Evolutionary conservation across 1,140 invertebrate species (phyloP).

Genomic region (Arctopsyche grandis): DNA sequence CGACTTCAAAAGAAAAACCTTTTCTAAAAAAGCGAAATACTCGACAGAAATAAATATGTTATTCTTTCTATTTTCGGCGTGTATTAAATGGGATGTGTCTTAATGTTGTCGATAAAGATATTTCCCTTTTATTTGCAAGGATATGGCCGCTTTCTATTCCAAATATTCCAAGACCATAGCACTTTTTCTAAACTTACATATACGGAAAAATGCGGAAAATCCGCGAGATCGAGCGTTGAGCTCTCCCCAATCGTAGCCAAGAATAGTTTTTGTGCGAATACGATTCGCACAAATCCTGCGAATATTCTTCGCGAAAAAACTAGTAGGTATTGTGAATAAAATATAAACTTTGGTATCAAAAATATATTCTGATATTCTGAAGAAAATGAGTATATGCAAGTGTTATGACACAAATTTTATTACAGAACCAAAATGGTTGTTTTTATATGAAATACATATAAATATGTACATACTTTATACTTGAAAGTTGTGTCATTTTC

Average conservation of each 20-base stretch:
- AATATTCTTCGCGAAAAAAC: slow-evolving; percentile 17
- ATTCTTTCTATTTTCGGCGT: not conserved
- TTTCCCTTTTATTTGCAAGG: not conserved
- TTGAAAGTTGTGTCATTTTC: not conserved
- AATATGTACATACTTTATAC: not conserved
- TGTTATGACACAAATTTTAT: not conserved
- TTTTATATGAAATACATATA: no score
- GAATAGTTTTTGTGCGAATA: slow-evolving; percentile 8
- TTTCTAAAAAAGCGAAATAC: no score
- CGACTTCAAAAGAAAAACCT: no score
- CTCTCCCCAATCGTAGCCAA: not conserved
- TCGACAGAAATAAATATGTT: not conserved
- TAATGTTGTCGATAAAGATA: slow-evolving; percentile 15
- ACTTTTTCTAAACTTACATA: not conserved
- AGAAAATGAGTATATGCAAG: not conserved
- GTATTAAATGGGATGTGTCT: slow-evolving; percentile 7
- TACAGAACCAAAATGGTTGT: not conserved
- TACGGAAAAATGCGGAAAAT: slow-evolving; percentile 5
- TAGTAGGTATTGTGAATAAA: slow-evolving; percentile 9
- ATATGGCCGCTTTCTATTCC: not conserved
- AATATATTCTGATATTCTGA: not conserved
- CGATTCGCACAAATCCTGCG: slow-evolving; percentile 8
- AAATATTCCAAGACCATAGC: not conserved
- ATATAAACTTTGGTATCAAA: slow-evolving; percentile 9
- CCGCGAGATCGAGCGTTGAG: slow-evolving; percentile 5